Evolutionary conservation across 2,797 vertebrate species (phyloP), one percentile per base, ranked within the genome.

Genomic region (Buceros bicornis): DNA sequence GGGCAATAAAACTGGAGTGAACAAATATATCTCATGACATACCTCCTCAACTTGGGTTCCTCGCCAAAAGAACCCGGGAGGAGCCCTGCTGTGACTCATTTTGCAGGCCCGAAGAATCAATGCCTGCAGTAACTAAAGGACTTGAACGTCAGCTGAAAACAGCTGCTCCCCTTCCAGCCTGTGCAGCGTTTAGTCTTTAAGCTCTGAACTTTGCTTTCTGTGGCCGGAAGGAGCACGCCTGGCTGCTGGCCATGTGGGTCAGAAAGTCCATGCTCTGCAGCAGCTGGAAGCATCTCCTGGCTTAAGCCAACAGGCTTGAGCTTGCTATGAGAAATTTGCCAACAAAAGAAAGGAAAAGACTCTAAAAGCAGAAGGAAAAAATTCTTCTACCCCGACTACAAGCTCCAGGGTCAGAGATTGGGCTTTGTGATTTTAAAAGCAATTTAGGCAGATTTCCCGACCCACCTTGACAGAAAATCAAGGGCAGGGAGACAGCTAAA

Each of bases 41-140:
- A 60, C 18, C 73, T 71, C 17, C 48, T 91, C 84, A 87, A 78
- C 56, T 70, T 26, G 1, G 28, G 45, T 37, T 71, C 20, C 47
- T 81, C n/a, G 6, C 69, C 51, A 5, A 78, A 83, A 67, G 33
- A 21, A 8, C 15, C 58, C 35, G 81, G 72, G 54, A 79, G 81
- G 80, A 90, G 60, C 57, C 91, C 24, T 5, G n/a, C 94, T 87
- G 87, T 53, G 91, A 91, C 66, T 90, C 87, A 82, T 92, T 77
- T 90, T n/a, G 24, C 60, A 87, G 61, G 43, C 57, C 76, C 57
- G 31, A 8, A 28, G 85, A 96, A 96, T 87, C 90, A 31, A 89
- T 90, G 72, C 62, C 76, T 54, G 64, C 87, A 89, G 82, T 85
- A 78, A 74, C 56, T 58, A 28, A 85, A 85, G 84, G 87, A 81